These are phyloP conservation scores for Cheirogaleus major DNA, from an alignment of 2,797 vertebrate genomes.

Conservation along the genomic window DNA sequence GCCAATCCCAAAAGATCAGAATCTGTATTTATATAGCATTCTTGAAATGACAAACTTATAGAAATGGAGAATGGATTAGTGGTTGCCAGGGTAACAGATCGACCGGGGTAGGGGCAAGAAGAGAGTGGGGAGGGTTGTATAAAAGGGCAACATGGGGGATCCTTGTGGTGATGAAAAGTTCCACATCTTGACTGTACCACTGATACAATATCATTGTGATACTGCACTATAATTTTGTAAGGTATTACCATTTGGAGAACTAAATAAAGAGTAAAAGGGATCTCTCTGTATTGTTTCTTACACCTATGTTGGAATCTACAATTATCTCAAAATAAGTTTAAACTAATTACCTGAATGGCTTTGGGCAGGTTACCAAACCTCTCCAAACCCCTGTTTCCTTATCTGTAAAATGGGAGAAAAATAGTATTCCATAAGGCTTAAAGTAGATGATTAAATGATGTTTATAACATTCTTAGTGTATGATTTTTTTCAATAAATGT, in stretches of 20 bases:
- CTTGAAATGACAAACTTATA: background rate
- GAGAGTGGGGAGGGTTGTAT: background rate
- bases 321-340: background rate
- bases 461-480: background rate
- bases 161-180: background rate
- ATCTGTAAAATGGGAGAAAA: background rate
- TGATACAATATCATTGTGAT: background rate
- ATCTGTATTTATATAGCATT: background rate
- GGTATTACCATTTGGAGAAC: background rate
- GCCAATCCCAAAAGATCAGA: background rate
- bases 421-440: background rate
- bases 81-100: background rate
- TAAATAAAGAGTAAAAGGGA: background rate
- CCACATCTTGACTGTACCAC: accelerated
- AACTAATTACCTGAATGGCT: background rate
- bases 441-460: background rate
- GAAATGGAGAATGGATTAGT: background rate
- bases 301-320: background rate
- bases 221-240: background rate
- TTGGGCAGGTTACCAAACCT: background rate
- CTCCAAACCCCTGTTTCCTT: background rate
- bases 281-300: background rate
- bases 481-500: background rate
- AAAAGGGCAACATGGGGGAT: background rate
- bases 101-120: background rate